Conservation (phyloP, 2,888 invertebrate genomes). For the Tiliacea aurago region DNA sequence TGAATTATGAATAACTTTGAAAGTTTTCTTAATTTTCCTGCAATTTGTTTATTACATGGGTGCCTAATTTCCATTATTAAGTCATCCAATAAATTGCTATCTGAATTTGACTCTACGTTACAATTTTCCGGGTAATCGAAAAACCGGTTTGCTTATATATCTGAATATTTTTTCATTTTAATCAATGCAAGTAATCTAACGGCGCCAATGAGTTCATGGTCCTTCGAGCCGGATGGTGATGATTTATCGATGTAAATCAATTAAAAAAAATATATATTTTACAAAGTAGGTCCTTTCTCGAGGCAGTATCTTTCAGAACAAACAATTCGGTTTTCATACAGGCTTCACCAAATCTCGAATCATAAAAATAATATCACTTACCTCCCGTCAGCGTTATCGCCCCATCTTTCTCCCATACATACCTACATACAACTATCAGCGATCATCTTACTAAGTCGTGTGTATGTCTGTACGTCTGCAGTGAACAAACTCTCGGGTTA, state of each 20-base stretch:
- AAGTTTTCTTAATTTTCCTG: not conserved
- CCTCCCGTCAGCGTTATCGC: constrained; percentile 59
- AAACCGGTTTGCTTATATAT: not conserved
- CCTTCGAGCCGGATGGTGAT: constrained; percentile 14
- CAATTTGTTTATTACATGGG: not conserved
- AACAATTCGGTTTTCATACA: constrained; percentile 13
- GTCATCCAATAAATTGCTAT: not conserved
- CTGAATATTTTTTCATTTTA: not conserved
- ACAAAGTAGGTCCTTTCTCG: not conserved
- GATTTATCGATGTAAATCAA: not conserved
- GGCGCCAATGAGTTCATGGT: not conserved
- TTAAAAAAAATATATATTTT: not conserved
- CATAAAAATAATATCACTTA: constrained; percentile 66
- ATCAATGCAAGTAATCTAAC: not conserved
- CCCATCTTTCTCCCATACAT: constrained; percentile 48
- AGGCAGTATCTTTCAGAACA: not conserved
- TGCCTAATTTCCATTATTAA: not conserved
- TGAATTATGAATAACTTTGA: not conserved
- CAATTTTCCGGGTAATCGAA: not conserved
- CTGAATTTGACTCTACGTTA: not conserved
- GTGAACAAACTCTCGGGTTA: constrained; percentile 76
- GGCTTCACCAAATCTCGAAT: constrained; percentile 24
- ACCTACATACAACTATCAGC: constrained; percentile 52
- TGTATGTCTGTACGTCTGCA: constrained; percentile 40
- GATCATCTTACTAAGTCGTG: constrained; percentile 46